phyloP scores from a whole-genome alignment of 2,113 vertebrate genomes.

The Platysternon megacephalum region DNA sequence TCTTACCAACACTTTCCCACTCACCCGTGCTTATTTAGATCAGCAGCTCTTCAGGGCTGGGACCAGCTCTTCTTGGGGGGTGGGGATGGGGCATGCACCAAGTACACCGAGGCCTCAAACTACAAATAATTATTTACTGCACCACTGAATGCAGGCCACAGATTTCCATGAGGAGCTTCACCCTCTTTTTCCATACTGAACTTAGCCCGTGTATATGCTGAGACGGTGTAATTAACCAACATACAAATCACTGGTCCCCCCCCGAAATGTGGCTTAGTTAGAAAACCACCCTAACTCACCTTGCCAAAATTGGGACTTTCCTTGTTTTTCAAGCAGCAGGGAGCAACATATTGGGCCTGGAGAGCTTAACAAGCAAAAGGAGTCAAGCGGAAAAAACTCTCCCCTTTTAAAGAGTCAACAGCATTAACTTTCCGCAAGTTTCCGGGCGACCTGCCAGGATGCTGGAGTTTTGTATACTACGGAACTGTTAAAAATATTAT shows the following conservation, averaged over 20 bases:
- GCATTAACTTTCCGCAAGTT: constrained; percentile 74
- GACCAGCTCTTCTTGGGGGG: not conserved
- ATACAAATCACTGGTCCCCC: not conserved
- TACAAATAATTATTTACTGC: not conserved
- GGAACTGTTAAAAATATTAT: constrained; percentile 77
- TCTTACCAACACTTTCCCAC: not conserved
- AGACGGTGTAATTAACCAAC: not conserved
- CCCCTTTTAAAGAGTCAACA: constrained; percentile 72
- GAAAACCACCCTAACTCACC: constrained; percentile 52
- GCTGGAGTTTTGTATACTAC: constrained; percentile 67
- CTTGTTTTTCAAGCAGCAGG: constrained; percentile 67
- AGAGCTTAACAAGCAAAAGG: constrained; percentile 67
- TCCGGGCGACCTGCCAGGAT: constrained; percentile 73
- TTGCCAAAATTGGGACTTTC: constrained; percentile 70
- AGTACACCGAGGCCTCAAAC: not conserved
- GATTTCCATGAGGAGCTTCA: constrained; percentile 15
- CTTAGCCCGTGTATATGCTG: not conserved
- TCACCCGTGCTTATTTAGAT: not conserved
- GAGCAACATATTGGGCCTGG: constrained; percentile 65
- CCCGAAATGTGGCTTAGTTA: constrained; percentile 36
- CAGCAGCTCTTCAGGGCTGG: not conserved
- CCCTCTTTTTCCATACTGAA: not conserved
- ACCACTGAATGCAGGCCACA: not conserved
- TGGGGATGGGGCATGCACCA: not conserved
- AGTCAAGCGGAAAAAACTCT: constrained; percentile 73